These are phyloP conservation scores for Cryptocephalus primarius DNA, from an alignment of 2,888 invertebrate genomes.

Conservation along the genomic window DNA sequence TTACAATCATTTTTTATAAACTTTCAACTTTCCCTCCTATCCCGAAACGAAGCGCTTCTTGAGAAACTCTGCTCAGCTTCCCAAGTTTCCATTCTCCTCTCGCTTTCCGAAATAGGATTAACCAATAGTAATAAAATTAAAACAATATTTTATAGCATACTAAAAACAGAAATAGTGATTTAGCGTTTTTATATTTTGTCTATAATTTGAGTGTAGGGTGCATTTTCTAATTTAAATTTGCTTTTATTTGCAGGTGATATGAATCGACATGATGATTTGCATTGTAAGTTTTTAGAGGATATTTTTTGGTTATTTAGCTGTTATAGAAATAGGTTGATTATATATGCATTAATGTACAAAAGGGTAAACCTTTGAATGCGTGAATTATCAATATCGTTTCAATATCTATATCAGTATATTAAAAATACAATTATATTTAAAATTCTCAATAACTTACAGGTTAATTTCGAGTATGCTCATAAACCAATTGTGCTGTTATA, in stretches of 20 bases:
- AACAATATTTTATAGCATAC: conserved; percentile 1
- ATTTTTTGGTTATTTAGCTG: neutral
- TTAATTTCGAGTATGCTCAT: too few species aligned
- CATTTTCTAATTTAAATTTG: conserved; percentile 12
- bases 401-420: neutral
- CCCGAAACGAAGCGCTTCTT: conserved; percentile 20
- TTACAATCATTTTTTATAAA: too few species aligned
- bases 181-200: neutral
- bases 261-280: conserved; percentile 62
- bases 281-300: conserved; percentile 49
- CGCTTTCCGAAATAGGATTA: conserved; percentile 3
- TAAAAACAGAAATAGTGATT: neutral
- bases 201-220: neutral
- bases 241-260: conserved; percentile 56
- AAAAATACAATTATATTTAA: neutral
- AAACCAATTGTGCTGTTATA: too few species aligned
- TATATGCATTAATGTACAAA: conserved; percentile 17
- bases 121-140: conserved; percentile 1
- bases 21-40: too few species aligned
- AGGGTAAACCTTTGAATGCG: conserved; percentile 7
- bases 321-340: neutral
- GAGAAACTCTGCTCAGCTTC: conserved; percentile 27
- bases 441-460: too few species aligned
- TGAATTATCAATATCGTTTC: neutral
- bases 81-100: conserved; percentile 1